Conservation (phyloP, 1,140 invertebrate species). For the Stegodyphus dumicola region DNA sequence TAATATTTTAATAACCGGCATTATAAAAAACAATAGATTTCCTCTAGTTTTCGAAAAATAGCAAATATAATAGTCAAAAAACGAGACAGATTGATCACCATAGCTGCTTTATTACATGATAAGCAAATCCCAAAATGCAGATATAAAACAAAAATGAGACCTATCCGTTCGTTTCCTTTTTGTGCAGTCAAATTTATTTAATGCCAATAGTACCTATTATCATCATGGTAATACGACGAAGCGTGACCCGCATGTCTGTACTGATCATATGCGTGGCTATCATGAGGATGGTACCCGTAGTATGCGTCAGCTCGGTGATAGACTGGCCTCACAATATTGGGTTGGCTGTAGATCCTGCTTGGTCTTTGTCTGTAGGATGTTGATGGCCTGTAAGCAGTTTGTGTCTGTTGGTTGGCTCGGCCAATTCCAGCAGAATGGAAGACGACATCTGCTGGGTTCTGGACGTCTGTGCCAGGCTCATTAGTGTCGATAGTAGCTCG, state of each 20-base stretch:
- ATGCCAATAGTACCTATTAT: slow-evolving; percentile 24
- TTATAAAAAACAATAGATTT: no score
- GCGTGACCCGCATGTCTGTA: slow-evolving; percentile 18
- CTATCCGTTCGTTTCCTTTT: no score
- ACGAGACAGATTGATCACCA: no score
- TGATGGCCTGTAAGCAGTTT: slow-evolving; percentile 10
- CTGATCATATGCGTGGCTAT: neutral
- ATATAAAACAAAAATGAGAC: no score
- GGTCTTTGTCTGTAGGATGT: slow-evolving; percentile 30
- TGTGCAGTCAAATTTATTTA: neutral
- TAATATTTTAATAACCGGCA: no score
- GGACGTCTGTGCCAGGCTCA: slow-evolving; percentile 45
- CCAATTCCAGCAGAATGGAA: slow-evolving; percentile 31
- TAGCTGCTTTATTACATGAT: no score
- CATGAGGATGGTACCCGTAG: neutral
- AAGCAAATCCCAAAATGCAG: no score
- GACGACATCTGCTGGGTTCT: slow-evolving; percentile 42
- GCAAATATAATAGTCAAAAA: no score
- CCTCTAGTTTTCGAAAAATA: no score
- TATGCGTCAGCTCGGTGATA: neutral
- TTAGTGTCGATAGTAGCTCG: slow-evolving; percentile 56
- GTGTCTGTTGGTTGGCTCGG: neutral
- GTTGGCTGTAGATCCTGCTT: slow-evolving; percentile 33
- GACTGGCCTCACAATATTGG: neutral
- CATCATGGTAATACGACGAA: slow-evolving; percentile 18